Evolutionary conservation across 2,113 vertebrate genomes (phyloP).

Genomic region (Phycodurus eques): DNA sequence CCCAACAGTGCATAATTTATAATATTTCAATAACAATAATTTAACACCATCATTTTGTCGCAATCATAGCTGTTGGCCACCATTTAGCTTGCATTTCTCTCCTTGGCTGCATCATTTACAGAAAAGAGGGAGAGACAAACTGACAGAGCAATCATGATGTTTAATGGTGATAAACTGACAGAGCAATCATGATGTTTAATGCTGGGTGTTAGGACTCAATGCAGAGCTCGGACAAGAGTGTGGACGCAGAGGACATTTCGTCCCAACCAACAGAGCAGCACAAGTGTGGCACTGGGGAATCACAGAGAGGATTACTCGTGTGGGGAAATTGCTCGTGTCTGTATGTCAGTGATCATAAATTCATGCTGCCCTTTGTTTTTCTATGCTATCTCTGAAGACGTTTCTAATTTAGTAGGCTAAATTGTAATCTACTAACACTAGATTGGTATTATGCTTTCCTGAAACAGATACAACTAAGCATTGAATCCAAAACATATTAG

Average conservation of each 20-base stretch:
- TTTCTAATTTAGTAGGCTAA: not conserved
- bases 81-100: not conserved
- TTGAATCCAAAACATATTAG: no score
- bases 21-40: not conserved
- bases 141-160: slow-evolving; percentile 11
- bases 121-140: not conserved
- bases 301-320: slow-evolving; percentile 28
- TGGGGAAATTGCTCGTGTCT: slow-evolving; percentile 55
- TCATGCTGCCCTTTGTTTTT: slow-evolving; percentile 2
- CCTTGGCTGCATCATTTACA: not conserved
- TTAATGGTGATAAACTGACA: slow-evolving; percentile 25
- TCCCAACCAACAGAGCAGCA: slow-evolving; percentile 9
- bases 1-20: not conserved
- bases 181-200: slow-evolving; percentile 7
- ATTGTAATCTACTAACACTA: not conserved
- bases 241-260: slow-evolving; percentile 11
- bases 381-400: not conserved
- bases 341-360: slow-evolving; percentile 56
- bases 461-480: not conserved
- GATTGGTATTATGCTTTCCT: not conserved
- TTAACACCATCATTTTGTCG: not conserved
- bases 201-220: slow-evolving; percentile 1
- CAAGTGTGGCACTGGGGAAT: slow-evolving; percentile 4
- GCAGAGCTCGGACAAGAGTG: slow-evolving; percentile 10
- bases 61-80: not conserved